phyloP scores from a whole-genome alignment of 2,888 invertebrate genomes.

The Cantharis rustica region DNA sequence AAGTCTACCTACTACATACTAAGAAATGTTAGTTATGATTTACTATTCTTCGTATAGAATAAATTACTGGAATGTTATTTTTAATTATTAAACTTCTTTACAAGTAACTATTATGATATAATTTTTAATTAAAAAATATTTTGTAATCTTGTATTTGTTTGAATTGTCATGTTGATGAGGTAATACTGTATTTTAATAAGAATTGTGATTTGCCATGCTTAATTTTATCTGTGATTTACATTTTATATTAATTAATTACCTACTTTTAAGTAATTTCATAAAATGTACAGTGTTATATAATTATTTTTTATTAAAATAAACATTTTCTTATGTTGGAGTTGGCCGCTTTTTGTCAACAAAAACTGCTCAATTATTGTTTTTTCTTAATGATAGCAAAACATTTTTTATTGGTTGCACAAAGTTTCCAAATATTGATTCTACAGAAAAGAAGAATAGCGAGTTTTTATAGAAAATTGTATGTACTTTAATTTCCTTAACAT shows the following conservation, averaged over 20 bases:
- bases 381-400: no score
- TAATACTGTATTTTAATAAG: constrained; percentile 31
- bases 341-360: constrained; percentile 13
- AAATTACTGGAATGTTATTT: neutral
- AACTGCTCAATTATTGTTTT: no score
- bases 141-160: neutral
- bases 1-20: neutral
- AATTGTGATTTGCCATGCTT: constrained; percentile 50
- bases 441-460: no score
- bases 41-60: neutral
- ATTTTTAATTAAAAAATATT: neutral
- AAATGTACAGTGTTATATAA: constrained; percentile 37
- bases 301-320: constrained; percentile 29
- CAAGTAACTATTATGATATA: neutral
- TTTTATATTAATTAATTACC: constrained; percentile 41
- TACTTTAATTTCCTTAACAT: no score
- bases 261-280: constrained; percentile 42
- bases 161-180: constrained; percentile 18
- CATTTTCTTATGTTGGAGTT: constrained; percentile 19
- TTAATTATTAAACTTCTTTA: neutral
- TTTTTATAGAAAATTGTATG: no score
- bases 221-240: constrained; percentile 54
- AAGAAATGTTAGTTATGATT: neutral
- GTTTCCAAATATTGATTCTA: no score
- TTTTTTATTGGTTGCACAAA: no score